These are phyloP conservation scores for Drosophila albomicans DNA, from an alignment of 1,140 invertebrate genomes.

Conservation along the genomic window DNA sequence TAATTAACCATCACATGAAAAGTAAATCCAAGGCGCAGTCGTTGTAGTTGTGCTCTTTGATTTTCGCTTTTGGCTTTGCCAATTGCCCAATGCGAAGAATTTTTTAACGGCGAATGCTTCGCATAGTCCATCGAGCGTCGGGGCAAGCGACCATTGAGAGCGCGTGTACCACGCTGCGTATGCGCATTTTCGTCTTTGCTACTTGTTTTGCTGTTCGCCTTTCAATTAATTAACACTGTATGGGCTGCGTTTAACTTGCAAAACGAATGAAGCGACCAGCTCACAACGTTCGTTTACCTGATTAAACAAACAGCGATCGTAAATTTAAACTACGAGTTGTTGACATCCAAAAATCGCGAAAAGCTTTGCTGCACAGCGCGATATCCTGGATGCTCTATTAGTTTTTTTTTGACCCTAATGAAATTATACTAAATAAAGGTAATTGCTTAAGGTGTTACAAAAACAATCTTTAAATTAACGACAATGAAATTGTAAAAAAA, in stretches of 20 bases:
- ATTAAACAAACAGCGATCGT: conserved; percentile 47
- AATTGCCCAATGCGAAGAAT: conserved; percentile 63
- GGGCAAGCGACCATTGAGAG: conserved; percentile 5
- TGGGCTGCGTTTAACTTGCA: conserved; percentile 56
- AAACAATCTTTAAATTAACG: too few species aligned
- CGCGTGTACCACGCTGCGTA: conserved; percentile 60
- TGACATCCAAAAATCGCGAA: neutral
- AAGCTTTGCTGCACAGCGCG: neutral
- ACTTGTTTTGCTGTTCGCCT: conserved; percentile 9
- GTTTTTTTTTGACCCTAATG: too few species aligned
- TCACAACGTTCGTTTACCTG: conserved; percentile 21
- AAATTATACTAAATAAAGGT: too few species aligned
- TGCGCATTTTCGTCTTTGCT: conserved; percentile 53
- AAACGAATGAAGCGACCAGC: conserved; percentile 33
- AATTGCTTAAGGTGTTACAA: too few species aligned
- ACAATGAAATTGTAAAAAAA: too few species aligned
- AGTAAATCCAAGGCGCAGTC: conserved; percentile 27
- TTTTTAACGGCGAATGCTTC: conserved; percentile 25
- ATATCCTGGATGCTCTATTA: conserved; percentile 8
- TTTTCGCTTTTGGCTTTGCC: conserved; percentile 23
- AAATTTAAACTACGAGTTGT: neutral
- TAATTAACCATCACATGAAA: conserved; percentile 63
- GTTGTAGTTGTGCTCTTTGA: neutral
- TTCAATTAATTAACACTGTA: conserved; percentile 66
- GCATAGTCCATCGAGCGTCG: conserved; percentile 30